Percentiles rank a stretch among this genome's conserved stretches.
Conservation (phyloP, 2,888 invertebrate species). For the Tetropium fuscum region DNA sequence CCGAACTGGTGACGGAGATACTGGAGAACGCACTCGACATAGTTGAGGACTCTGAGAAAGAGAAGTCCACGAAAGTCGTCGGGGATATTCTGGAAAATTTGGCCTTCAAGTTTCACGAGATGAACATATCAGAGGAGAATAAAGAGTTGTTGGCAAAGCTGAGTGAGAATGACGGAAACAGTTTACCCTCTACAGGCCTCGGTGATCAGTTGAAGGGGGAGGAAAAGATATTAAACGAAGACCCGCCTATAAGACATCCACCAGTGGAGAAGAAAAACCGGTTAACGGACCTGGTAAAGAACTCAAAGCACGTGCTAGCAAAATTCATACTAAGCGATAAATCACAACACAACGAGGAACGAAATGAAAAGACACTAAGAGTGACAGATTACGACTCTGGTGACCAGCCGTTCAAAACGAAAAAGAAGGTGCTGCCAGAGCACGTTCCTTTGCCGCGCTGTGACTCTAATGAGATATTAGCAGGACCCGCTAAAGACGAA, state of each 20-base stretch:
- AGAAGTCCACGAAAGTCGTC: conserved; percentile 32
- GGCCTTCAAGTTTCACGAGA: conserved; percentile 33
- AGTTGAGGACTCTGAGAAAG: conserved; percentile 40
- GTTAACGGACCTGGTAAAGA: conserved; percentile 62
- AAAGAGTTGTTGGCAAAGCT: conserved; percentile 17
- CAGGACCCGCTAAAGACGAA: conserved; percentile 24
- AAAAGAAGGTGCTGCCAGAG: conserved; percentile 32
- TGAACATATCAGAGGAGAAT: conserved; percentile 28
- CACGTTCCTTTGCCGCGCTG: conserved; percentile 39
- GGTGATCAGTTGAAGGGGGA: conserved; percentile 51
- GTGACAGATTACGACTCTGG: conserved; percentile 43
- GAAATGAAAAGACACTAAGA: conserved; percentile 38
- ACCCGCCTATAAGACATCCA: conserved; percentile 41
- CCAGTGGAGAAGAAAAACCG: conserved; percentile 66
- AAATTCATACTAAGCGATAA: conserved; percentile 55
- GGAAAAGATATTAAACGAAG: conserved; percentile 37
- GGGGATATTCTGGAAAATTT: conserved; percentile 48
- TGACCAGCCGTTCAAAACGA: conserved; percentile 34
- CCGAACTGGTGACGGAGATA: conserved; percentile 60
- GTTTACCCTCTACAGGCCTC: conserved; percentile 25
- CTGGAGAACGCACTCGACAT: conserved; percentile 61
- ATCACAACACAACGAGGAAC: conserved; percentile 48
- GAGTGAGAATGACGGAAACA: conserved; percentile 6
- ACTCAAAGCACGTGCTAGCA: conserved; percentile 58
- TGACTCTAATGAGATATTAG: conserved; percentile 37